Conservation (phyloP, 2,113 vertebrate species). For the Raja brachyura region DNA sequence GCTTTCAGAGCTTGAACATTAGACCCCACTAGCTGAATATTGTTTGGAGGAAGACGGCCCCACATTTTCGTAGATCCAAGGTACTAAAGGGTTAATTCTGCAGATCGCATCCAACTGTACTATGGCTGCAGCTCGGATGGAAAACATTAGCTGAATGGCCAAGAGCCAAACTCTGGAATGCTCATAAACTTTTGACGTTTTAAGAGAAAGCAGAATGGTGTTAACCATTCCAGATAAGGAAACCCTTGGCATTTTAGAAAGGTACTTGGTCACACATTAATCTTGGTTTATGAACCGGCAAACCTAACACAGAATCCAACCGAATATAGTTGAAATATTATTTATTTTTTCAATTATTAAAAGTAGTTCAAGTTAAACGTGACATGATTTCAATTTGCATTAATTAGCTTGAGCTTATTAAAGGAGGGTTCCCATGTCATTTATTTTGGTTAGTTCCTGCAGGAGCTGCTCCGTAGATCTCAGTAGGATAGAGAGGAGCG, state of each 20-base stretch:
- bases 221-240: neutral
- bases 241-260: neutral
- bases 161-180: neutral
- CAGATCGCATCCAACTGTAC: neutral
- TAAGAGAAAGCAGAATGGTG: constrained; percentile 27
- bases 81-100: constrained; percentile 4
- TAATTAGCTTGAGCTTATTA: constrained; percentile 26
- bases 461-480: neutral
- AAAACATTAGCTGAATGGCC: constrained; percentile 22
- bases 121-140: neutral
- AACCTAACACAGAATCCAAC: neutral
- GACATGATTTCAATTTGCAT: constrained; percentile 28
- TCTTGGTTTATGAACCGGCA: neutral
- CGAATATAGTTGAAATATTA: neutral
- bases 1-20: neutral
- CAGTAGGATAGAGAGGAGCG: neutral
- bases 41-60: neutral
- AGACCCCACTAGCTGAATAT: too few relatives aligned
- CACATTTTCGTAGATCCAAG: neutral
- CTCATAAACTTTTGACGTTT: neutral
- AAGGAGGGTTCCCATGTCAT: constrained; percentile 20
- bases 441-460: constrained; percentile 23
- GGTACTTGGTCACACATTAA: neutral
- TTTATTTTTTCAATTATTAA: constrained; percentile 33
- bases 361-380: constrained; percentile 20